Base-by-base conservation (phyloP, 2,797 vertebrate genomes). In the Leptoclinus maculatus region DNA sequence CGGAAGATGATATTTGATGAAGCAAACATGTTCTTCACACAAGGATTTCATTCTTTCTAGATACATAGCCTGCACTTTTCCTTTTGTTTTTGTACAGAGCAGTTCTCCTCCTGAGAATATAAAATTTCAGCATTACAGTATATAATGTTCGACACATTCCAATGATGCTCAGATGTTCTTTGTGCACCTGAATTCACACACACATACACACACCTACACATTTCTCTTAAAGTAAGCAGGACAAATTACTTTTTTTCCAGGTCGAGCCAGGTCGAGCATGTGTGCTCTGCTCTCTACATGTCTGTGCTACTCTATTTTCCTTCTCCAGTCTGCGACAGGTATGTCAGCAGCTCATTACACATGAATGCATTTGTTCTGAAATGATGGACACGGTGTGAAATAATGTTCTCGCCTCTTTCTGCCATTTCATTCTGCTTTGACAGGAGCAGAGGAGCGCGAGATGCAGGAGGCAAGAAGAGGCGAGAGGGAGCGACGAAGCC, bases 401-500 rank as follows among this genome's bases (percentile, higher is more conserved):
- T 36, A 47, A 58, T 34, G 1, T 79, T 82, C 54, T 21, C 78
- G 66, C 39, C 39, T 74, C 47, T 23, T 14, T 43, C 29, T 32
- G 29, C 54, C 58, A 72, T 36, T 16, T 14, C 57, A 9, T n/a
- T n/a, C n/a, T 27, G 6, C 17, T 69, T 5, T 45, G n/a, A 78
- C 76, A 77, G 83, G 72, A 57, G 83, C 62, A 38, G 79, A 78
- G 59, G 76, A 71, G 49, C 71, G 47, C 1, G 74, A 81, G 74
- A 81, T 1, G 71, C 29, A 4, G 66, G 17, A 49, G 41, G 14
- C 5, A 43, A 43, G 41, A 43, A 71, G 45, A 53, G 71, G 43
- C 65, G 71, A 39, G 25, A 81, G 91, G 69, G 74, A 87, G 47
- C 89, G 73, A 21, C 67, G 86, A 14, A 80, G 74, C 66, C 38